Percentiles rank a stretch among this genome's conserved stretches.
These are phyloP conservation scores for Cheilosia vernalis DNA, from an alignment of 2,888 invertebrate genomes.

Conservation along the genomic window DNA sequence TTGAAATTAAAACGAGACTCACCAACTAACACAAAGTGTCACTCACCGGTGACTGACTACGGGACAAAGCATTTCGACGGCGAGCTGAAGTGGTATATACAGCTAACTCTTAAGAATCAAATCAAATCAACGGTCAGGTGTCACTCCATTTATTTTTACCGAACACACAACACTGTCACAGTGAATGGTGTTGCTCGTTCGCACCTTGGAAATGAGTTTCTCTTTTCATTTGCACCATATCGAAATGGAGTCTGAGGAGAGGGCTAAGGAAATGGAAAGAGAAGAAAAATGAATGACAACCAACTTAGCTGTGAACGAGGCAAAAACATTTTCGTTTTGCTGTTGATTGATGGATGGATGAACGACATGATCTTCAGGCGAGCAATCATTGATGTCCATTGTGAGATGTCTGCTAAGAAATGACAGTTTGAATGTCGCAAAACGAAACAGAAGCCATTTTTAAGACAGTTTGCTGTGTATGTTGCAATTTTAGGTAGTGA, in stretches of 20 bases:
- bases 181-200: conserved; percentile 51
- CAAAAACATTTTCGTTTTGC: conserved; percentile 32
- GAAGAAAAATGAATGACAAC: conserved; percentile 61
- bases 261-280: background rate
- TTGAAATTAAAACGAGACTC: conserved; percentile 57
- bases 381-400: conserved; percentile 54
- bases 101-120: conserved; percentile 32
- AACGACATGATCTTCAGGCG: conserved; percentile 47
- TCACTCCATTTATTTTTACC: conserved; percentile 58
- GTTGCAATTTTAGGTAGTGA: background rate
- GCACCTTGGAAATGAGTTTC: conserved; percentile 35
- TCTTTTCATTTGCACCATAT: conserved; percentile 12
- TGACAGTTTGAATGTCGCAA: conserved; percentile 36
- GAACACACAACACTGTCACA: conserved; percentile 53
- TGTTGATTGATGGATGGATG: conserved; percentile 69
- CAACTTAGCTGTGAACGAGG: conserved; percentile 48
- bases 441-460: conserved; percentile 4
- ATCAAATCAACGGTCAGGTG: conserved; percentile 67
- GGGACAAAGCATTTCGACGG: background rate
- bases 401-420: conserved; percentile 12
- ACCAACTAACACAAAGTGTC: conserved; percentile 28
- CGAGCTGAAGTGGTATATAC: background rate
- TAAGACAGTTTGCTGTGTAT: too few species aligned
- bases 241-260: background rate
- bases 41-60: conserved; percentile 9